Conservation (phyloP, 2,797 vertebrate genomes). For the Xenopus petersii region DNA sequence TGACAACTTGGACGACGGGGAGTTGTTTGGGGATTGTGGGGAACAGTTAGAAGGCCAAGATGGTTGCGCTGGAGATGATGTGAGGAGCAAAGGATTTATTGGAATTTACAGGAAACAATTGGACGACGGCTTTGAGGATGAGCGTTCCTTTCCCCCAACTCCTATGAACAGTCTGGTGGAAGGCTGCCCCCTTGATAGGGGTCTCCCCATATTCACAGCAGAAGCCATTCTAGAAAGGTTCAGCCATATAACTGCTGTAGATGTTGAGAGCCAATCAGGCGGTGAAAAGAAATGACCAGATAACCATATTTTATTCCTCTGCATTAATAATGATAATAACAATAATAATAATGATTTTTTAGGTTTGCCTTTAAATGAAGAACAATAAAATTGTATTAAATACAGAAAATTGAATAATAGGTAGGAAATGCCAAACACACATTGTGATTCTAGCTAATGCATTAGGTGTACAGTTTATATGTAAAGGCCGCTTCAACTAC, state of each 20-base stretch:
- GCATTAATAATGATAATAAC: background rate
- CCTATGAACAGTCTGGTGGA: slow-evolving; percentile 95
- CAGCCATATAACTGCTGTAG: slow-evolving; percentile 69
- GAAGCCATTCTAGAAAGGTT: slow-evolving; percentile 80
- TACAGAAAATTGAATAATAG: too few species aligned
- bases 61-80: background rate
- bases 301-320: background rate
- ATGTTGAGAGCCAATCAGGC: slow-evolving; percentile 18
- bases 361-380: too few species aligned
- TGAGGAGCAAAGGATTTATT: background rate
- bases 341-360: background rate
- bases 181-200: slow-evolving; percentile 84
- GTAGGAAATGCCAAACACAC: too few species aligned
- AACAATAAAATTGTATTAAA: too few species aligned
- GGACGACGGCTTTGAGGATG: slow-evolving; percentile 59
- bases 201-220: slow-evolving; percentile 74
- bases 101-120: background rate
- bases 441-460: too few species aligned
- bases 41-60: slow-evolving; percentile 7
- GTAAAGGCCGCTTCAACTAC: too few species aligned
- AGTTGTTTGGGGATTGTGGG: background rate
- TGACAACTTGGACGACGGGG: background rate
- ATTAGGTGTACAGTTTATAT: too few species aligned
- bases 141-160: slow-evolving; percentile 74
- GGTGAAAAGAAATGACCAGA: slow-evolving; percentile 53